Evolutionary conservation across 2,113 vertebrate species (phyloP).

Genomic region (Pelobates fuscus): DNA sequence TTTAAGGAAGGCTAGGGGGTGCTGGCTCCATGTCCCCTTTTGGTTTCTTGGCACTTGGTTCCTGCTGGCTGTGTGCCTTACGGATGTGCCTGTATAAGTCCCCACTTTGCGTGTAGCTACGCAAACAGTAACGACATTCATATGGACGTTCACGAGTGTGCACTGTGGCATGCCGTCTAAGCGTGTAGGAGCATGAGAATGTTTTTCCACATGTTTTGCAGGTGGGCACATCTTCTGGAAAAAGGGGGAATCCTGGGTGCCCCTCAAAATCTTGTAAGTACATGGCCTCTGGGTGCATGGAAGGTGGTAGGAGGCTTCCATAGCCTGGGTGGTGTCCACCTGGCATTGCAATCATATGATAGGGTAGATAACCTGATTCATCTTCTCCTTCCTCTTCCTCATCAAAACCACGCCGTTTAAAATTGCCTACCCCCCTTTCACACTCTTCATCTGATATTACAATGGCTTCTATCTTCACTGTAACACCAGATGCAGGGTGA

Average conservation of each 20-base stretch:
- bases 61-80: constrained; percentile 84
- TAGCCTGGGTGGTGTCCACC: constrained; percentile 60
- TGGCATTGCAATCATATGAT: constrained; percentile 64
- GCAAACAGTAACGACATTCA: constrained; percentile 88
- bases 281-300: constrained; percentile 62
- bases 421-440: constrained; percentile 50
- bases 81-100: constrained; percentile 92
- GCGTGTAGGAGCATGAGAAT: constrained; percentile 89
- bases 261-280: constrained; percentile 83
- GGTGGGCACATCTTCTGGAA: constrained; percentile 86
- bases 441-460: constrained; percentile 90
- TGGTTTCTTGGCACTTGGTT: constrained; percentile 76
- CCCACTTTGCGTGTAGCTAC: constrained; percentile 92
- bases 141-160: constrained; percentile 89
- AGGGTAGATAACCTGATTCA: constrained; percentile 56
- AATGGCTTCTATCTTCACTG: constrained; percentile 88
- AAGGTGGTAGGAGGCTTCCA: constrained; percentile 55
- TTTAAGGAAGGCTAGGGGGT: constrained; percentile 43
- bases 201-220: constrained; percentile 90
- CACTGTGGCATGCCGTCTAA: constrained; percentile 88
- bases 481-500: constrained; percentile 9
- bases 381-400: constrained; percentile 47
- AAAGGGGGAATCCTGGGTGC: constrained; percentile 69
- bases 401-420: constrained; percentile 37
- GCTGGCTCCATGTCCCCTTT: constrained; percentile 67